These are phyloP conservation scores for Pseudorhombus dupliciocellatus DNA, from an alignment of 2,113 vertebrate species.

Conservation along the genomic window DNA sequence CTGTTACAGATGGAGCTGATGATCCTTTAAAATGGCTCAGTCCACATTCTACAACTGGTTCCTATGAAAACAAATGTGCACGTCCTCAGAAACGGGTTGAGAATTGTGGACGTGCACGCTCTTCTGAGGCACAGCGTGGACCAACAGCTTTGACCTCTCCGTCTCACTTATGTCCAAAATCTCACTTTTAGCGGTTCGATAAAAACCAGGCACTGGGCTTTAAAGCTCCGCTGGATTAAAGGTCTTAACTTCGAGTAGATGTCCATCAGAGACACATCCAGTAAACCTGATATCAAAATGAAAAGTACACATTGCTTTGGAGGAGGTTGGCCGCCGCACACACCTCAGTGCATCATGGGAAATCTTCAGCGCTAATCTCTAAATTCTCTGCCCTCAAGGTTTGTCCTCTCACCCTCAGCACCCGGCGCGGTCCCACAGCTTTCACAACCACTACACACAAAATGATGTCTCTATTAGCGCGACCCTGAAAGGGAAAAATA, in stretches of 20 bases:
- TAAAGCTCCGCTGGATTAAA: background rate
- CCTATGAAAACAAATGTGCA: too few species aligned
- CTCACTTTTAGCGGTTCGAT: background rate
- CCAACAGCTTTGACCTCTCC: background rate
- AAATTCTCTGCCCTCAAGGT: conserved; percentile 31
- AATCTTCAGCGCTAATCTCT: conserved; percentile 41
- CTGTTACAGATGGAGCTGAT: background rate
- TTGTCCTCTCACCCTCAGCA: conserved; percentile 32
- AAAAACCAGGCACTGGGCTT: background rate
- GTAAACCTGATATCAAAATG: background rate
- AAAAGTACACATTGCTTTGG: conserved; percentile 2
- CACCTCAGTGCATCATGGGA: conserved; percentile 7
- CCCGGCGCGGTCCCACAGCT: conserved; percentile 39
- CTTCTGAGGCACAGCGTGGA: background rate
- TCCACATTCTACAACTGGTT: too few species aligned
- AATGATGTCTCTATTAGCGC: conserved; percentile 54
- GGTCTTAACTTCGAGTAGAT: background rate
- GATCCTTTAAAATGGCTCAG: too few species aligned
- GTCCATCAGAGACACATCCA: background rate
- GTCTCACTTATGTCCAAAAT: background rate
- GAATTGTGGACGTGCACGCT: background rate
- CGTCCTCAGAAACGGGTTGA: too few species aligned
- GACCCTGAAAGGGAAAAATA: conserved; percentile 41
- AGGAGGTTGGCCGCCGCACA: background rate
- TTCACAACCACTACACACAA: conserved; percentile 54